Base-by-base conservation (phyloP, 2,113 vertebrate species). In the Megaleporinus macrocephalus region DNA sequence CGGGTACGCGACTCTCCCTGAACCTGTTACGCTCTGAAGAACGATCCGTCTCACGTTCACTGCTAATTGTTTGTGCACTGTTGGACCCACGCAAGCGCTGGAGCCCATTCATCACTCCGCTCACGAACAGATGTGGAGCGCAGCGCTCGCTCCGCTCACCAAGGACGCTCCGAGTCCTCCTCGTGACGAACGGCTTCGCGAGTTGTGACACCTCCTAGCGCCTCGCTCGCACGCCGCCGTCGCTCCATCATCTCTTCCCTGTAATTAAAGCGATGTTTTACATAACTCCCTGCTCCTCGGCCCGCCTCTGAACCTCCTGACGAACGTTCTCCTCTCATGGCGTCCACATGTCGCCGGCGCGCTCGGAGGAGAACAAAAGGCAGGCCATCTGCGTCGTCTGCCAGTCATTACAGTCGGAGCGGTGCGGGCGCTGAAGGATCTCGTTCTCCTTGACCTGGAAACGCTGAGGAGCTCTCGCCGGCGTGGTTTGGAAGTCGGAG, bases 401-500 rank as follows among this genome's bases (percentile, higher is more conserved):
- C 29, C 53, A 74, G 55, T 73, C 82, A 79, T 83, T 83, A 79
- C 41, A 79, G 27, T 36, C 65, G 53, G 70, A 79, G 57, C 73
- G 82, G 47, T 78, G 49, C 29, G 53, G 2, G 20, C 49, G 18
- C 20, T 5, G 11, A 49, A 49, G 12, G 47, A 49, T 3, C 71
- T 26, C 57, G 16, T 66, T 83, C 62, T 63, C 62, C 76, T 78
- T 20, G 61, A 7, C 47, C 30, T 30, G 44, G 13, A 47, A 73
- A 33, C 6, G 68, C 6, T 30, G 59, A 22, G 15, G 57, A 26
- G 74, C 74, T 27, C 36, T 9, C n/a, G 22, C 44, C 10, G 22
- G 61, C 10, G 22, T 44, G 59, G 51, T 65, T 47, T 27, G 75
- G 22, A 47, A 47, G 29, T 29, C 51, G 75, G 18, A 5, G 61